phyloP scores from a whole-genome alignment of 2,797 vertebrate genomes.

The Macrochelys suwanniensis region DNA sequence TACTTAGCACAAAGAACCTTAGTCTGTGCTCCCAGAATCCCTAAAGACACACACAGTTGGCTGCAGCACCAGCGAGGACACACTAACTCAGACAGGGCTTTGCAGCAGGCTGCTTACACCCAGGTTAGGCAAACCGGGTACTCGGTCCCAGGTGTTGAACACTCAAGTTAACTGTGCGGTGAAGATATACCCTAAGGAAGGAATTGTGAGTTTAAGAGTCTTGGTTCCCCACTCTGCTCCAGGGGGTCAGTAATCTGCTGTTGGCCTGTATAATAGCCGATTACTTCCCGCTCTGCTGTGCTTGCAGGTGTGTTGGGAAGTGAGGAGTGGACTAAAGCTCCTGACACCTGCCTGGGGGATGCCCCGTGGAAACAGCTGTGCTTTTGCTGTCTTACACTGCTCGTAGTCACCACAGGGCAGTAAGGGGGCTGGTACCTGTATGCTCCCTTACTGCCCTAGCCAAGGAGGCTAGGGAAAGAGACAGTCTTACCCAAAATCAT shows the following conservation, averaged over 20 bases:
- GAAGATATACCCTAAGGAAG: not conserved
- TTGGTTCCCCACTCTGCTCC: not conserved
- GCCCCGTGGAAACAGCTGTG: not conserved
- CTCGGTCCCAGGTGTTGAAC: not conserved
- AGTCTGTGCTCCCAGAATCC: not conserved
- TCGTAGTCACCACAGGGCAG: not conserved
- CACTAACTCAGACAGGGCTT: not conserved
- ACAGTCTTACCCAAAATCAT: not conserved
- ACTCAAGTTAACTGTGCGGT: not conserved
- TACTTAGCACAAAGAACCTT: not conserved
- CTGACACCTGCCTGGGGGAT: not conserved
- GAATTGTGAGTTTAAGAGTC: not conserved
- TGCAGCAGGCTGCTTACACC: not conserved
- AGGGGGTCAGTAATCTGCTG: not conserved
- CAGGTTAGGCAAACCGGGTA: not conserved
- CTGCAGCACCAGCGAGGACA: rapidly evolving
- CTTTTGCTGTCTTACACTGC: not conserved
- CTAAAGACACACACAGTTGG: not conserved
- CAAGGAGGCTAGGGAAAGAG: not conserved
- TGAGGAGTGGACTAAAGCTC: rapidly evolving
- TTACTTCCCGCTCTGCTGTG: not conserved
- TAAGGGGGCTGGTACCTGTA: not conserved
- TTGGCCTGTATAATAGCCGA: not conserved
- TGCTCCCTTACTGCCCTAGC: not conserved
- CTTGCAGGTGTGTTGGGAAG: not conserved